A percentile compares a stretch with the other conserved stretches of the same genome.
These are phyloP conservation scores for Coenonympha glycerion DNA, from an alignment of 2,888 invertebrate species.

Conservation along the genomic window DNA sequence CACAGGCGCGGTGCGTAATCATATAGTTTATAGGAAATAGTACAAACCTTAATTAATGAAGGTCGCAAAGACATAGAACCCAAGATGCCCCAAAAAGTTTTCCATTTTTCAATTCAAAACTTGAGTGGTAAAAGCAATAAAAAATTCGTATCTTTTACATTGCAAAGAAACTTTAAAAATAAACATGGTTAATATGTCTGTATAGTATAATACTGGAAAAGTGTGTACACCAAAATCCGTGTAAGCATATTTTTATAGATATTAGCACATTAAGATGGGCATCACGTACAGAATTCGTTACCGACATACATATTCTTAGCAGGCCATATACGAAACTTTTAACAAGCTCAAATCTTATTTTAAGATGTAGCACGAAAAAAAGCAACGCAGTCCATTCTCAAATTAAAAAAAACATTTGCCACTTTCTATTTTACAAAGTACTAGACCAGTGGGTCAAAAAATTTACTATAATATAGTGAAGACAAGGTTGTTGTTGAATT, in stretches of 20 bases:
- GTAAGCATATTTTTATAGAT: slow-evolving; percentile 6
- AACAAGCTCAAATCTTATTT: slow-evolving; percentile 31
- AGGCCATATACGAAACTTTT: slow-evolving; percentile 32
- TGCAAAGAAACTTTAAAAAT: neutral
- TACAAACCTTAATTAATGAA: too few species aligned
- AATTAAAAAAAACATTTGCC: too few species aligned
- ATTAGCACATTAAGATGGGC: slow-evolving; percentile 11
- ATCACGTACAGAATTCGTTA: slow-evolving; percentile 24
- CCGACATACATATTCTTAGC: slow-evolving; percentile 10
- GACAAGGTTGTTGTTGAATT: too few species aligned
- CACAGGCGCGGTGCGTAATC: too few species aligned
- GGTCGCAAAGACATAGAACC: too few species aligned
- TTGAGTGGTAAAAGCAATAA: too few species aligned
- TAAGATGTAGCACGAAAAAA: slow-evolving; percentile 18
- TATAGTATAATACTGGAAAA: neutral
- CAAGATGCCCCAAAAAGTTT: too few species aligned
- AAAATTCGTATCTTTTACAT: too few species aligned
- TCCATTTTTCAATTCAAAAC: too few species aligned
- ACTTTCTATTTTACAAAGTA: neutral
- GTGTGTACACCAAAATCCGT: slow-evolving; percentile 8
- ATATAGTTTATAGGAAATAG: too few species aligned
- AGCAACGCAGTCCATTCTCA: neutral
- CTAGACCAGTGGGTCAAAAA: neutral
- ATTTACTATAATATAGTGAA: neutral
- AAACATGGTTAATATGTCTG: slow-evolving; percentile 7